phyloP scores from a whole-genome alignment of 1,140 invertebrate species.

The Drosophila nebulosa region DNA sequence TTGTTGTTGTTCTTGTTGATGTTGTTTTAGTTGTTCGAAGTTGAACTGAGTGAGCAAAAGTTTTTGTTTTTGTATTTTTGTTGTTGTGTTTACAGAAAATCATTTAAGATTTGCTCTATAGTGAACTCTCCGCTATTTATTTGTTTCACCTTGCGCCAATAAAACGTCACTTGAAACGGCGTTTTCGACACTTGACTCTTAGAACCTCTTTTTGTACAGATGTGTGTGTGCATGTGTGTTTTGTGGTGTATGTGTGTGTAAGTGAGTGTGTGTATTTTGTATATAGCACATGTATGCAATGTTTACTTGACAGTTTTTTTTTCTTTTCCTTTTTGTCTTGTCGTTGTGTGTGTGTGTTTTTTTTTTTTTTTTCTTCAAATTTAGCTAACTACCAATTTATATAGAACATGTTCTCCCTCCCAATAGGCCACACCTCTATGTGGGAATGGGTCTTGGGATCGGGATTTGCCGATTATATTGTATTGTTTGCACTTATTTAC shows the following conservation, averaged over 20 bases:
- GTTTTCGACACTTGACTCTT: conserved; percentile 33
- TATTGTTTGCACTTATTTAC: neutral
- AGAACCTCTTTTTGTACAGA: neutral
- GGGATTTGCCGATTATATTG: neutral
- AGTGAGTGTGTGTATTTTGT: neutral
- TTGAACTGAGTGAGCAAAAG: neutral
- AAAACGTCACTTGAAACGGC: conserved; percentile 67
- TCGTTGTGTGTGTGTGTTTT: no score
- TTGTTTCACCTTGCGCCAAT: conserved; percentile 70
- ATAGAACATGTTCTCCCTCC: conserved; percentile 5
- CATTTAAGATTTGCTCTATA: conserved; percentile 35
- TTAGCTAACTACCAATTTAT: conserved; percentile 47
- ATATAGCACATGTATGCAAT: conserved; percentile 23
- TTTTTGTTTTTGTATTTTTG: neutral
- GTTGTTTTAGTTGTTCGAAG: neutral
- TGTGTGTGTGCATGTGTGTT: neutral
- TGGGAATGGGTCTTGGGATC: neutral
- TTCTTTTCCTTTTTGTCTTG: conserved; percentile 57
- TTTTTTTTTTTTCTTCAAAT: conserved; percentile 62
- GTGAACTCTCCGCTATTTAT: conserved; percentile 24
- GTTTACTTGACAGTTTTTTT: neutral
- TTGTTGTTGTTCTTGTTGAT: neutral
- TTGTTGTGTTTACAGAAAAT: conserved; percentile 11
- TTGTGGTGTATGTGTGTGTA: no score
- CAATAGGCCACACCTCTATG: conserved; percentile 16